A percentile compares a stretch with the other conserved stretches of the same genome.
These are phyloP conservation scores for Phengaris arion DNA, from an alignment of 2,888 invertebrate genomes.

Conservation along the genomic window DNA sequence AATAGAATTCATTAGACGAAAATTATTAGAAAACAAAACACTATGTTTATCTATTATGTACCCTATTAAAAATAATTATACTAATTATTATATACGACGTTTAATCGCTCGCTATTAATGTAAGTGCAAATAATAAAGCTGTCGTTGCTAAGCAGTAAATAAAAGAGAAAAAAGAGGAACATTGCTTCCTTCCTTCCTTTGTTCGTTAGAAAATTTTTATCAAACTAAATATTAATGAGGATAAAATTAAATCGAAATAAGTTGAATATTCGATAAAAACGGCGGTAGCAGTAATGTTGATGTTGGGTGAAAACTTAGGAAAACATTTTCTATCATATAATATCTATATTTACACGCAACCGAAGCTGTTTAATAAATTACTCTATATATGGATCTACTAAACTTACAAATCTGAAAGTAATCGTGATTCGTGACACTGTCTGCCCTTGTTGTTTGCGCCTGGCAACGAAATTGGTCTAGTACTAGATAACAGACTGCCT, in stretches of 20 bases:
- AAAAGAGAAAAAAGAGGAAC: not conserved
- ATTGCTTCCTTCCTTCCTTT: not conserved
- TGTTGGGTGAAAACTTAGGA: not conserved
- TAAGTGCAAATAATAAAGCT: not conserved
- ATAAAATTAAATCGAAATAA: not conserved
- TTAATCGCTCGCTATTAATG: not conserved
- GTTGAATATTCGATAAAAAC: not conserved
- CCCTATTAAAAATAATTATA: not conserved
- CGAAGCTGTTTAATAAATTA: not conserved
- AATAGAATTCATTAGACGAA: not conserved
- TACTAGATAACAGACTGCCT: not conserved
- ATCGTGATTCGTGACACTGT: not conserved
- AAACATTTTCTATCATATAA: not conserved
- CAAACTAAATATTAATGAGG: not conserved
- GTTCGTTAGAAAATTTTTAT: not conserved
- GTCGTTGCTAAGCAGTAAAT: not conserved
- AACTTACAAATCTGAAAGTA: slow-evolving; percentile 22
- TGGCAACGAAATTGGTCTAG: not conserved
- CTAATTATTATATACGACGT: not conserved
- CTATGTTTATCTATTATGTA: too few species aligned
- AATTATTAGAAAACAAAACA: not conserved
- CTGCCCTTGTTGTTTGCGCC: not conserved
- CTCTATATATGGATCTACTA: slow-evolving; percentile 1
- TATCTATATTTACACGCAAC: not conserved
- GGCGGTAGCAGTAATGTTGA: not conserved